Evolutionary conservation across 2,888 invertebrate species (phyloP), one percentile per base, ranked within the genome.

Genomic region (Polydrusus tereticollis): DNA sequence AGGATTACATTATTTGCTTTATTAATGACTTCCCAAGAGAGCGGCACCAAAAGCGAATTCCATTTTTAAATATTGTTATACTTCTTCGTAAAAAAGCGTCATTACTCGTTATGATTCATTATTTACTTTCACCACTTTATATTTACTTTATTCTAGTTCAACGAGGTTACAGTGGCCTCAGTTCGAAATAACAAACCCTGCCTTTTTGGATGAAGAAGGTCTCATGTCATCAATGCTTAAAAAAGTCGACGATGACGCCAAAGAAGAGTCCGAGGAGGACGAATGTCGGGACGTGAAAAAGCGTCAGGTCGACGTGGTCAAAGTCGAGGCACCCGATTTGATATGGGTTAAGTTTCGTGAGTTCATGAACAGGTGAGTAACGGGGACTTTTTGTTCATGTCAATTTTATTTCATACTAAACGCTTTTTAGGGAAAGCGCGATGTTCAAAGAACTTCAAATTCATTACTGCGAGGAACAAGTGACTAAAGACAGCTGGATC

Each of bases 131-230:
- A n/a, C n/a, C n/a, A n/a, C n/a, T n/a, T n/a, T n/a, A n/a, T 52
- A 12, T 36, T 21, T 55, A 1, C 4, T 26, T 36, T 70, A 67
- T 77, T 80, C 23, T 74, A 84, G 83, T 23, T 81, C 84, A 0
- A 59, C 74, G 57, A 80, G 88, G 86, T 58, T 86, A 86, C 68
- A 83, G 85, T 73, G 85, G 86, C 1, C 88, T 87, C 76, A 84
- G 82, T 72, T 55, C 10, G 70, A 84, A 82, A 55, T 52, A 20
- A 57, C 55, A 6, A 50, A 57, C 16, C 59, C 59, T 10, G 59
- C 65, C 14, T 69, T 74, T 45, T 43, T 29, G 26, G 77, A 77
- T 16, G 76, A 77, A 29, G 78, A 78, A 6, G 76, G 78, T 33
- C 57, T 81, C 4, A 50, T 79, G 20, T 75, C 65, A 6, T 57